A percentile compares a stretch with the other conserved stretches of the same genome.
Conservation (phyloP, 1,140 invertebrate species). For the Drosophila lini region DNA sequence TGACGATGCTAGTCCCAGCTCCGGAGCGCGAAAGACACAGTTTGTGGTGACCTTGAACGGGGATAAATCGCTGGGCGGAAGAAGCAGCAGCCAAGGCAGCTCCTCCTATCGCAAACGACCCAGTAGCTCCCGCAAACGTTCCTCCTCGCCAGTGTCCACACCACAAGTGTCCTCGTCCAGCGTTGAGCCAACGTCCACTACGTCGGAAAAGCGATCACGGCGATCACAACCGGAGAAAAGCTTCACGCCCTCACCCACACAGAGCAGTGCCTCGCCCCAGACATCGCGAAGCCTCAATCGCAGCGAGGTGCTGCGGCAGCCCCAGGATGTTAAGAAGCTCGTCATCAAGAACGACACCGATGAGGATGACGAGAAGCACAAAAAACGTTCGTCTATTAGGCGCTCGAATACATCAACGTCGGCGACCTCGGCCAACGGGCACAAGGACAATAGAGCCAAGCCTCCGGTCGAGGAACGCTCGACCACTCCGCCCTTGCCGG, state of each 20-base stretch:
- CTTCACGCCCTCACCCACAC: conserved; percentile 60
- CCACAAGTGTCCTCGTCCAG: conserved; percentile 73
- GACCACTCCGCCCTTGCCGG: conserved; percentile 71
- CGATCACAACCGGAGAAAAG: conserved; percentile 53
- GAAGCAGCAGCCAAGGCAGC: conserved; percentile 4
- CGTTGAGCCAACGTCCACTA: conserved; percentile 62
- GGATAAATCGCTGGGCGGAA: conserved; percentile 36
- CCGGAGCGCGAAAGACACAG: conserved; percentile 80
- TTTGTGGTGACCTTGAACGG: conserved; percentile 89
- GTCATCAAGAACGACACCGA: conserved; percentile 80
- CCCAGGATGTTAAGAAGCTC: conserved; percentile 80
- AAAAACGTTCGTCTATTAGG: conserved; percentile 42
- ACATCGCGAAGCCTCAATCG: conserved; percentile 64
- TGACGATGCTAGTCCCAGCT: conserved; percentile 38
- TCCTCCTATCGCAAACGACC: conserved; percentile 42
- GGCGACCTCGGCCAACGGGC: conserved; percentile 32
- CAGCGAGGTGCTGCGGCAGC: conserved; percentile 68
- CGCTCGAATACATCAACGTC: conserved; percentile 3
- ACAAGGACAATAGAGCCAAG: conserved; percentile 53
- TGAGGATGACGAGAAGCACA: conserved; percentile 63
- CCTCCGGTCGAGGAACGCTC: conserved; percentile 58
- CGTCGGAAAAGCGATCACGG: conserved; percentile 40
- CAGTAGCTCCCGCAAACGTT: conserved; percentile 35
- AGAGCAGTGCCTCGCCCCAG: conserved; percentile 64
- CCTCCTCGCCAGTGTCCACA: conserved; percentile 41